Evolutionary conservation across 2,888 invertebrate genomes (phyloP).

Genomic region (Drosophila yooni): DNA sequence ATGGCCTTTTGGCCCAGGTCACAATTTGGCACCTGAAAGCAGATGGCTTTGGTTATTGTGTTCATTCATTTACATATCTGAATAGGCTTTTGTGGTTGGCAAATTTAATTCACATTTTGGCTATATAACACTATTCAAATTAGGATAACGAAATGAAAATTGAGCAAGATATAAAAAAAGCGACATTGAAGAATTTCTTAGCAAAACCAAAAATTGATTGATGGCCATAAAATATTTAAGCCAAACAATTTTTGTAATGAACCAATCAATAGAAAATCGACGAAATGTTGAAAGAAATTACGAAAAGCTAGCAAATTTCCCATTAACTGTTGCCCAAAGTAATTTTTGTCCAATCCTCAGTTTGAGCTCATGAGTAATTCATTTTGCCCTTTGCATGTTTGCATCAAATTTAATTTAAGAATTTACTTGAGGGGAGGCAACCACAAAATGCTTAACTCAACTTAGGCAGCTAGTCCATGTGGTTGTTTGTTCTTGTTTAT

Average conservation of each 20-base stretch:
- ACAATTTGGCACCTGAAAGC: neutral
- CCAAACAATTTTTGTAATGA: neutral
- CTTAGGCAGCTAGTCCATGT: conserved; percentile 1
- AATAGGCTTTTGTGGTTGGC: conserved; percentile 15
- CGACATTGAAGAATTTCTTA: neutral
- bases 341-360: conserved; percentile 16
- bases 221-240: neutral
- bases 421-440: conserved; percentile 6
- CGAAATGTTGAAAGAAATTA: neutral
- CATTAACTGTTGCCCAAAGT: neutral
- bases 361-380: conserved; percentile 46
- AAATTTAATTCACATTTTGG: conserved; percentile 9
- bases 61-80: conserved; percentile 24
- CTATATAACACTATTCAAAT: neutral
- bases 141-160: neutral
- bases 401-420: conserved; percentile 35
- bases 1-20: neutral
- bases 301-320: neutral
- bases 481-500: conserved; percentile 19
- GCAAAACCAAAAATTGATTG: neutral
- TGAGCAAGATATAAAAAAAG: neutral
- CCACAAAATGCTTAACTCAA: conserved; percentile 34
- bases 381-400: conserved; percentile 24
- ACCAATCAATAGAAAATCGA: neutral
- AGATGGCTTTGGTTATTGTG: neutral